Evolutionary conservation across 2,113 vertebrate genomes (phyloP), one percentile per base, ranked within the genome.

Genomic region (Nothobranchius kuhntae): DNA sequence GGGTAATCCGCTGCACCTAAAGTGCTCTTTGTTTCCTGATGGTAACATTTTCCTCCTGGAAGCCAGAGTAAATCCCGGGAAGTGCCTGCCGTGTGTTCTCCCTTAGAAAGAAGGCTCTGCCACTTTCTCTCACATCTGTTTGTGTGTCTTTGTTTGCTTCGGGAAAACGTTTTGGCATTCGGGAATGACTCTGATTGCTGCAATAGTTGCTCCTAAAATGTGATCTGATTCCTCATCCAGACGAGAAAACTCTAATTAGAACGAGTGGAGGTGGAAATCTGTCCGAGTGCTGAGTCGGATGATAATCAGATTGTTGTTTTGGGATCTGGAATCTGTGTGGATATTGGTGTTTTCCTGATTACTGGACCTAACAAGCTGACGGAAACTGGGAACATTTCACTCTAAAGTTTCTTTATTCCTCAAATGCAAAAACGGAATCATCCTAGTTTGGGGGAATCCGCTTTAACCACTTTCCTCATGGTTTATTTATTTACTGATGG

Each of bases 331-430:
- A 76, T 75, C 54, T 13, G 51, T 3, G 54, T 46, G 67, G 17
- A 52, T 64, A n/a, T 66, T 35, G 2, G 42, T 17, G n/a, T n/a
- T 55, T 17, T 9, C 15, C 1, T 7, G 13, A 40, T 58, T 52
- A 66, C 45, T 61, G 8, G 65, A 51, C 68, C 53, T 71, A 69
- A 77, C 45, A 53, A 68, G 58, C 15, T 17, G 53, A n/a, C 56
- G 52, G 57, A 13, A 40, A 11, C 58, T 62, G 80, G 64, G 73
- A 75, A 79, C 78, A 76, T 68, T 80, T 86, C 69, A 82, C 57
- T 75, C 53, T 50, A 40, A 15, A 7, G 2, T 73, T 9, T 44
- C 13, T 36, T 2, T 13, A n/a, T 61, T 24, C 30, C 13, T 24
- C 7, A 4, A 21, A 21, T 58, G n/a, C n/a, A 45, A 45, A 45